A percentile compares a stretch with the other conserved stretches of the same genome.
These are phyloP conservation scores for Premnoplex brunnescens DNA, from an alignment of 2,797 vertebrate species.

Conservation along the genomic window DNA sequence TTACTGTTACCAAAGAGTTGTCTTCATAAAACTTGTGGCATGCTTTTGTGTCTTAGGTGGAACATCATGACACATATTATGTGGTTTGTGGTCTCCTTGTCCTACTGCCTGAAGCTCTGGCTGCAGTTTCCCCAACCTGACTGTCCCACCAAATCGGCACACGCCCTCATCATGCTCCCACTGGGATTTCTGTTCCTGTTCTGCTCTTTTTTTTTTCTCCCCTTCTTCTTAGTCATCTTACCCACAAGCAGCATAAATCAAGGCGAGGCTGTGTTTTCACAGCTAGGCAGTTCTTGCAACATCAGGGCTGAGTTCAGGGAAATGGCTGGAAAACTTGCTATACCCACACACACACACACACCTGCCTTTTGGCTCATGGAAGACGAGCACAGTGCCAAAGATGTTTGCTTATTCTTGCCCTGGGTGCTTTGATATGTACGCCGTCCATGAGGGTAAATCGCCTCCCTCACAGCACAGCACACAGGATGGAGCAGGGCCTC, in stretches of 20 bases:
- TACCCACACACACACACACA: not conserved
- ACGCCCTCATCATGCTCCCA: not conserved
- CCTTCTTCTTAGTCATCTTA: conserved; percentile 56
- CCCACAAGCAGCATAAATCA: conserved; percentile 55
- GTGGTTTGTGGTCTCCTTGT: conserved; percentile 54
- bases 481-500: not conserved
- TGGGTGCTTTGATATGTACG: conserved; percentile 52
- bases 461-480: not conserved
- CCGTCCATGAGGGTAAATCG: not conserved
- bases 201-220: fast-evolving
- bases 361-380: conserved; percentile 54
- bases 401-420: conserved; percentile 60
- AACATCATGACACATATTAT: conserved; percentile 26
- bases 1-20: conserved; percentile 43
- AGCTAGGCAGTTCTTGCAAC: conserved; percentile 63
- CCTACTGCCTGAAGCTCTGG: conserved; percentile 19
- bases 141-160: not conserved
- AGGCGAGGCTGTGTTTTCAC: conserved; percentile 61
- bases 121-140: conserved; percentile 37
- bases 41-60: conserved; percentile 56
- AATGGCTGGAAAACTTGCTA: conserved; percentile 15
- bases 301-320: conserved; percentile 57
- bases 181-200: conserved; percentile 49
- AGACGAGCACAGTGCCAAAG: not conserved
- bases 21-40: conserved; percentile 37